Evolutionary conservation across 2,888 invertebrate species (phyloP).

Genomic region (Parnassius apollo): DNA sequence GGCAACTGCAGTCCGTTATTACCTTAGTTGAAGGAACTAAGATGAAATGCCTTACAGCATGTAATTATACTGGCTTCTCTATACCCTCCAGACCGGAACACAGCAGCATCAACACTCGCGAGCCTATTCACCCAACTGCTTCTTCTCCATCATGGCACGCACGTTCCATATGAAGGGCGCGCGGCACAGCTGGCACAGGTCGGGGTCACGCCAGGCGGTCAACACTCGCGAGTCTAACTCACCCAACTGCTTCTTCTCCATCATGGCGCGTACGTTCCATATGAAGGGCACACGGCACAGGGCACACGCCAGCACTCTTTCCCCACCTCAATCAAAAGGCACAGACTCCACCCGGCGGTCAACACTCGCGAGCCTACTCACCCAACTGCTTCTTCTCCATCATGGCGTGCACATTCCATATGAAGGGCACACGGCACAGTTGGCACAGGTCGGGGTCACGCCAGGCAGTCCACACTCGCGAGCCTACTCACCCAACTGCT

Average conservation of each 20-base stretch:
- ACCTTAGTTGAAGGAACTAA: no score
- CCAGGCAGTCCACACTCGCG: slow-evolving; percentile 85
- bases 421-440: slow-evolving; percentile 96
- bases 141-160: slow-evolving; percentile 98
- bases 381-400: slow-evolving; percentile 96
- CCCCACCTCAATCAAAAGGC: no score
- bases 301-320: no score
- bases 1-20: no score
- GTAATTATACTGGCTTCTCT: no score
- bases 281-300: slow-evolving; percentile 97
- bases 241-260: slow-evolving; percentile 95
- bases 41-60: no score
- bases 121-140: slow-evolving; percentile 83
- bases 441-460: slow-evolving; percentile 96
- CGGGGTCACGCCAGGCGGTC: slow-evolving; percentile 97
- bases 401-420: slow-evolving; percentile 99
- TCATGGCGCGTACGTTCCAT: slow-evolving; percentile 99
- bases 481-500: slow-evolving; percentile 83
- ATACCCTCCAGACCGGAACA: no score
- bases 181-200: slow-evolving; percentile 95
- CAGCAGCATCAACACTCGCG: slow-evolving; percentile 2
- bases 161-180: slow-evolving; percentile 99
- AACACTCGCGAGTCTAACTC: slow-evolving; percentile 85
- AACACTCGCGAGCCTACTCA: slow-evolving; percentile 32
- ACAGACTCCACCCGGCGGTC: no score